A percentile compares a stretch with the other conserved stretches of the same genome.
Evolutionary conservation across 2,888 invertebrate genomes (phyloP).

Genomic region (Blera fallax): DNA sequence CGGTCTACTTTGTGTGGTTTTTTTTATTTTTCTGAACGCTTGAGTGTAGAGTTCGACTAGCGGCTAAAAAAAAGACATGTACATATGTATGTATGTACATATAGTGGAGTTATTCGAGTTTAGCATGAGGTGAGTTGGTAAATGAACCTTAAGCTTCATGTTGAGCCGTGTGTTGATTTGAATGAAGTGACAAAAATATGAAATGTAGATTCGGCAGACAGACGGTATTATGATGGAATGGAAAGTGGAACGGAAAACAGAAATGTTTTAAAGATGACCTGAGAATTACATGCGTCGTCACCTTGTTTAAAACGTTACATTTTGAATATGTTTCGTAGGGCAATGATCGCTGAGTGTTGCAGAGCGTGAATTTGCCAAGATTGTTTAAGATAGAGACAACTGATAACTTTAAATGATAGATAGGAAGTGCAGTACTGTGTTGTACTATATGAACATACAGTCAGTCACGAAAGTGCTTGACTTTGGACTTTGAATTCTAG

Average conservation of each 20-base stretch:
- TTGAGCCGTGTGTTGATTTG: constrained; percentile 34
- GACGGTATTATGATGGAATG: neutral
- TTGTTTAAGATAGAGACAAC: too few species aligned
- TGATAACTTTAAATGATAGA: too few species aligned
- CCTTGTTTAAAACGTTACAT: neutral
- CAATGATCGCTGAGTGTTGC: neutral
- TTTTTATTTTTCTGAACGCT: neutral
- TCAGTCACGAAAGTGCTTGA: too few species aligned
- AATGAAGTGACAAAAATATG: neutral
- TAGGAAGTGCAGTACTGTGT: too few species aligned
- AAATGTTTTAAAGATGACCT: constrained; percentile 15
- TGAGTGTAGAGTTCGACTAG: neutral
- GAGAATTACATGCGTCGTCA: neutral
- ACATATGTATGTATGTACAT: too few species aligned
- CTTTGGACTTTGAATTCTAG: too few species aligned
- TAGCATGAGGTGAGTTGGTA: constrained; percentile 18
- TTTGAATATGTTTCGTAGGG: neutral
- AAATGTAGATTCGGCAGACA: neutral
- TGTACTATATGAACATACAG: too few species aligned
- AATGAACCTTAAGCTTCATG: constrained; percentile 41
- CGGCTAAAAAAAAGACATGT: constrained; percentile 14
- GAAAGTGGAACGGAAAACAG: constrained; percentile 33
- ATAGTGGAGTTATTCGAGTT: constrained; percentile 30
- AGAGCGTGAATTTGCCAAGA: neutral
- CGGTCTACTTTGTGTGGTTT: constrained; percentile 1